Base-by-base conservation (phyloP, 1,140 invertebrate species). In the Caenorhabditis latens region DNA sequence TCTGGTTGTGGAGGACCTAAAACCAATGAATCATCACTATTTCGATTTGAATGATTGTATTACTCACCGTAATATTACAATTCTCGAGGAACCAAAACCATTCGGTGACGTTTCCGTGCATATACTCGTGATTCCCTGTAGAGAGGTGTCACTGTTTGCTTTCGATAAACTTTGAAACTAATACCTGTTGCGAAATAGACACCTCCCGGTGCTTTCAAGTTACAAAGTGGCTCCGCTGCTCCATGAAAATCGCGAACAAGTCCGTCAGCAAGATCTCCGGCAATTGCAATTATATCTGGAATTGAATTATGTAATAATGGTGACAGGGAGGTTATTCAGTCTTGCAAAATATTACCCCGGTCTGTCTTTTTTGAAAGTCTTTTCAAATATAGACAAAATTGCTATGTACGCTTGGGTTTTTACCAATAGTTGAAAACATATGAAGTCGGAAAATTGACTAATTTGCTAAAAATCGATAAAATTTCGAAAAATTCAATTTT, bases 51-150 rank as follows among this genome's bases (percentile, higher is more conserved):
- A 42, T 75, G 7, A 46, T 46, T 7, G 46, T 75, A 40, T 48
- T 50, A 50, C 57, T 65, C 4, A 84, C 87, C 14, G 87, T 88
- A 8, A 88, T 88, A 48, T 88, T 88, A 43, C 87, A 88, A 43
- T 50, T 71, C 16, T 75, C 48, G 16, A 88, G 58, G 83, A 87
- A 88, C 21, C 19, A 43, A 43, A 88, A 84, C 88, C 88, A 88
- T 61, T 88, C 86, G 9, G 88, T 75, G 40, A 88, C 86, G 43
- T 87, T 88, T 21, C 85, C 88, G 24, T 88, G 88, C 85, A 87
- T 87, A 79, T 88, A 88, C 58, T 88, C 88, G n/a, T 88, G 88
- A 48, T 88, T 88, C 9, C 88, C 86, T 86, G 43, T 16, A 82
- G n/a, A 19, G 11, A 13, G 21, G 32, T 32, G 5, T 53, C 19